Evolutionary conservation across 2,888 invertebrate genomes (phyloP).

Genomic region (Lycaena phlaeas): DNA sequence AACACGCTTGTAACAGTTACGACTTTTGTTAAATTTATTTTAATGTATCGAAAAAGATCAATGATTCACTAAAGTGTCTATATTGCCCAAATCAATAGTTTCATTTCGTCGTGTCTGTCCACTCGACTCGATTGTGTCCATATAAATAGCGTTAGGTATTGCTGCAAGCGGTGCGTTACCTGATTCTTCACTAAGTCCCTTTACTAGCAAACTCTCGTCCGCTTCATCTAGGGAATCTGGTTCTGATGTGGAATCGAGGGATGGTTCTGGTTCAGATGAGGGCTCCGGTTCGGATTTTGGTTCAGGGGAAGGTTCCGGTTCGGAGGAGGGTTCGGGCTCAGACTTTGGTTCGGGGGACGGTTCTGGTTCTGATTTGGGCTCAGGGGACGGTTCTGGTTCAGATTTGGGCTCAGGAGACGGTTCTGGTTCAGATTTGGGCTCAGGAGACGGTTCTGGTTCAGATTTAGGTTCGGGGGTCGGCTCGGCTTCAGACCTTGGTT

Average conservation of each 20-base stretch:
- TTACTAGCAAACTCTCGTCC: conserved; percentile 63
- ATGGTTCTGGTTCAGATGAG: conserved; percentile 41
- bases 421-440: conserved; percentile 52
- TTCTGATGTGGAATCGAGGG: conserved; percentile 29
- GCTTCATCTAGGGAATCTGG: conserved; percentile 35
- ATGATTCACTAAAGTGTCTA: too few relatives aligned
- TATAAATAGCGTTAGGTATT: conserved; percentile 7
- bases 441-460: conserved; percentile 45
- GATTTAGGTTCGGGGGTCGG: conserved; percentile 24
- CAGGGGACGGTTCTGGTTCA: conserved; percentile 30
- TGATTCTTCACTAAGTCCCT: conserved; percentile 63
- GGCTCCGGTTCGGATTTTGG: conserved; percentile 39
- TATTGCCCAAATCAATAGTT: too few relatives aligned
- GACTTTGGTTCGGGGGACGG: conserved; percentile 50
- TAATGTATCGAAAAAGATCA: too few relatives aligned
- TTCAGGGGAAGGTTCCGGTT: conserved; percentile 36
- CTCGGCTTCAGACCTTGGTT: conserved; percentile 36
- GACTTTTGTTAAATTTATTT: too few relatives aligned
- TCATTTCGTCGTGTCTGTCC: too few relatives aligned
- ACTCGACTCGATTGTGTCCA: too few relatives aligned
- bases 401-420: conserved; percentile 49
- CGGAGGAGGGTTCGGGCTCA: conserved; percentile 50
- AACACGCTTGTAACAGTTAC: too few relatives aligned
- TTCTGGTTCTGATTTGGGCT: conserved; percentile 43
- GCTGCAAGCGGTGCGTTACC: conserved; percentile 57